Evolutionary conservation across 2,888 invertebrate genomes (phyloP).

Genomic region (Drosophila prolongata): DNA sequence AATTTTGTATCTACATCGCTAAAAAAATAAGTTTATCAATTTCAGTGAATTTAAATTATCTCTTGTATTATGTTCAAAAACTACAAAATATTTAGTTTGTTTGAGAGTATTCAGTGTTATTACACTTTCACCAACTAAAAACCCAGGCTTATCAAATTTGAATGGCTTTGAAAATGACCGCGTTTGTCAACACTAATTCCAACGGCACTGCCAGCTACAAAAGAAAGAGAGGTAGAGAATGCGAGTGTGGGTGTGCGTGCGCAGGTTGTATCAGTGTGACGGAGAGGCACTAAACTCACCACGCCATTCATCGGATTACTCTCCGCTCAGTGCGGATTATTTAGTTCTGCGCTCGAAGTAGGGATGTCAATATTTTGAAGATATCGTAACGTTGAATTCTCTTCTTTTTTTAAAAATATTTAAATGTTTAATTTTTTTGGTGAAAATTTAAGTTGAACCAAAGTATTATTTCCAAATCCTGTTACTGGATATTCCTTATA

Average conservation of each 20-base stretch:
- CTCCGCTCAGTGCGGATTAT: slow-evolving; percentile 3
- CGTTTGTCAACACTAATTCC: slow-evolving; percentile 12
- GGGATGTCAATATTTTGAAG: neutral
- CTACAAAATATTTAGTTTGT: no score
- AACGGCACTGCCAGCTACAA: slow-evolving; percentile 19
- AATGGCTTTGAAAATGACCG: slow-evolving; percentile 3
- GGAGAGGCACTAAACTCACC: slow-evolving; percentile 57
- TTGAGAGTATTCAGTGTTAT: no score
- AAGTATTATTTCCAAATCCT: neutral
- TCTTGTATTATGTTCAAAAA: no score
- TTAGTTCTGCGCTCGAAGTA: slow-evolving; percentile 2
- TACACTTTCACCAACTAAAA: no score
- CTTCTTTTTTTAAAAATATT: no score
- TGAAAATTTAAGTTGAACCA: neutral
- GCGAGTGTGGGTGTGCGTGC: slow-evolving; percentile 43
- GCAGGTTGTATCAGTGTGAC: slow-evolving; percentile 36
- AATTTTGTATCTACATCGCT: no score
- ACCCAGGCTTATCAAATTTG: neutral
- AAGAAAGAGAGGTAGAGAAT: slow-evolving; percentile 1
- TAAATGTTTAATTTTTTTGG: neutral
- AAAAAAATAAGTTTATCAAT: no score
- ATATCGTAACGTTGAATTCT: neutral
- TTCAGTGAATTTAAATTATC: no score
- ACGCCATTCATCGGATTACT: slow-evolving; percentile 22
- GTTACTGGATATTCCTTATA: neutral